phyloP scores from a whole-genome alignment of 2,113 vertebrate genomes.

The Cheilinus undulatus region DNA sequence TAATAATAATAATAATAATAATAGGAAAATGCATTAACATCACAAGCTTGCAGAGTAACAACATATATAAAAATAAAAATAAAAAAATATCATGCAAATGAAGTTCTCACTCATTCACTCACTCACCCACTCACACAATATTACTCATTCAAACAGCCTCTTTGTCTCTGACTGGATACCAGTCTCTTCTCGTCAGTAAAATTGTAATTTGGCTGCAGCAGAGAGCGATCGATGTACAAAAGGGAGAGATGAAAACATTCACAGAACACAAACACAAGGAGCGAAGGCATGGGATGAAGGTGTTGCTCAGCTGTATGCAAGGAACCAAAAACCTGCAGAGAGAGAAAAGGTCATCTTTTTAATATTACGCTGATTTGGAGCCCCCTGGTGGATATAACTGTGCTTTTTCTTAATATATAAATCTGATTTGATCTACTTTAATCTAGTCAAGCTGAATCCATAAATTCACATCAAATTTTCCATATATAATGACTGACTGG shows the following conservation, averaged over 20 bases:
- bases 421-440: no score
- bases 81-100: neutral
- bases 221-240: conserved; percentile 81
- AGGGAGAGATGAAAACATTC: conserved; percentile 78
- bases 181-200: conserved; percentile 61
- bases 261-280: conserved; percentile 80
- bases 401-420: no score
- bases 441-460: no score
- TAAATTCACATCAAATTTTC: neutral
- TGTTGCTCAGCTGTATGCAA: conserved; percentile 82
- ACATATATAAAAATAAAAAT: conserved; percentile 3
- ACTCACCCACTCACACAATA: neutral
- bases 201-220: conserved; percentile 77
- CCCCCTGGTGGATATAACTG: no score
- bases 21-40: conserved; percentile 16
- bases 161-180: conserved; percentile 38
- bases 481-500: neutral
- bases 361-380: no score
- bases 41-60: neutral
- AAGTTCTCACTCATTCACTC: neutral
- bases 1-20: conserved; percentile 22
- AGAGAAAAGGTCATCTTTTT: no score
- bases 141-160: conserved; percentile 34
- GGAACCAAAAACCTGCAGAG: conserved; percentile 83
- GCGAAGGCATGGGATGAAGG: conserved; percentile 82